These are phyloP conservation scores for Gymnoscelis rufifasciata DNA, from an alignment of 2,888 invertebrate species.

Conservation along the genomic window DNA sequence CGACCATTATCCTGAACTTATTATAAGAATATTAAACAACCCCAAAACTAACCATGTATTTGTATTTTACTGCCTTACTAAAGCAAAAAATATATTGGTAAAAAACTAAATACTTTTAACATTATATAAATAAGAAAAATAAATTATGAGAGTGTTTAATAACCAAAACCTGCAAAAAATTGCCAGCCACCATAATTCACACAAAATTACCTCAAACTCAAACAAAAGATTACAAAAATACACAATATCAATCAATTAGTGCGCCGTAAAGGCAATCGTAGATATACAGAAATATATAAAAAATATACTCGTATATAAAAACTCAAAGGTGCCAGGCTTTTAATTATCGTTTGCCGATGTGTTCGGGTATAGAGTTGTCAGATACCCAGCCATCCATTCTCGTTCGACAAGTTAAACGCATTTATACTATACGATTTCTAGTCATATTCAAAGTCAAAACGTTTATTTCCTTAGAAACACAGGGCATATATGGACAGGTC, in stretches of 20 bases:
- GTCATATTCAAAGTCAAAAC: no score
- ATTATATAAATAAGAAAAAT: no score
- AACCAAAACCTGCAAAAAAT: no score
- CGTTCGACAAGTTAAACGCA: conserved; percentile 11
- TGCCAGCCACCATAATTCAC: conserved; percentile 17
- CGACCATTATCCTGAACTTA: no score
- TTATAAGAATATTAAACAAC: no score
- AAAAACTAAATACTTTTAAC: no score
- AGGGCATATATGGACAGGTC: no score
- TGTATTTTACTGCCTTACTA: no score
- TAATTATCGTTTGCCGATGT: conserved; percentile 69
- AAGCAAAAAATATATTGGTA: no score
- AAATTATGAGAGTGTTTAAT: no score
- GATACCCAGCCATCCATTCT: conserved; percentile 28
- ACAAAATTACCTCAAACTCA: conserved; percentile 11
- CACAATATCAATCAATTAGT: conserved; percentile 68
- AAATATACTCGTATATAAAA: conserved; percentile 41
- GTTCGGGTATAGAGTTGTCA: conserved; percentile 61
- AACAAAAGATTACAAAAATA: conserved; percentile 33
- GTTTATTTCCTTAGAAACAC: no score
- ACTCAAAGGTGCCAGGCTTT: conserved; percentile 54
- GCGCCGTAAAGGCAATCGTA: conserved; percentile 54
- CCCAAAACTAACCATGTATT: no score
- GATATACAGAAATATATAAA: conserved; percentile 52
- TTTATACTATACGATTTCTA: not conserved